Conservation (phyloP, 2,113 vertebrate species). For the Podocnemis expansa region DNA sequence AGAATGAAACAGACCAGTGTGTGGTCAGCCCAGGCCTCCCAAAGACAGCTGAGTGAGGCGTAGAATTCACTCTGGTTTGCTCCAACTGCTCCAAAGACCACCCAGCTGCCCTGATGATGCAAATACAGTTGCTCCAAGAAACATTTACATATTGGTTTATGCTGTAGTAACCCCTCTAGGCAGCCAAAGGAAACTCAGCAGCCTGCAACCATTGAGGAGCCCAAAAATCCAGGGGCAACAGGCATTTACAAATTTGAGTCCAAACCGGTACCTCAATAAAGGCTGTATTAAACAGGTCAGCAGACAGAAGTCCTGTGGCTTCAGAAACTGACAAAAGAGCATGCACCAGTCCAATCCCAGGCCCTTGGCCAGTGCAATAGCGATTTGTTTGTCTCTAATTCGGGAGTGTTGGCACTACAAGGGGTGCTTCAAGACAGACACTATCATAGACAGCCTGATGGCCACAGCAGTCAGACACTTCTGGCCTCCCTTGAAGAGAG, state of each 20-base stretch:
- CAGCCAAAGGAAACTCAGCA: not conserved
- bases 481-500: not conserved
- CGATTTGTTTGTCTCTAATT: not conserved
- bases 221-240: not conserved
- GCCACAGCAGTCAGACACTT: not conserved
- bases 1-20: not conserved
- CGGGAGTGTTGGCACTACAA: not conserved
- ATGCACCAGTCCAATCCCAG: not conserved
- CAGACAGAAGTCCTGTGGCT: not conserved
- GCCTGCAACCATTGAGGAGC: not conserved
- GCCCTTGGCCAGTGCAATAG: not conserved
- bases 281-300: not conserved
- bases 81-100: not conserved
- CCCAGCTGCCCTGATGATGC: not conserved
- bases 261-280: not conserved
- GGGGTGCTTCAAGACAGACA: not conserved
- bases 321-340: not conserved
- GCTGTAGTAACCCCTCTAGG: not conserved
- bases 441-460: not conserved
- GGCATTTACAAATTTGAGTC: not conserved
- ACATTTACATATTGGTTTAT: not conserved
- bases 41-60: not conserved
- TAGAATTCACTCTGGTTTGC: constrained; percentile 1
- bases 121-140: not conserved
- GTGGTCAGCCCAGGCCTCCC: not conserved